Percentiles rank a stretch among this genome's conserved stretches.
Conservation (phyloP, 1,140 invertebrate species). For the Neodiprion fabricii region DNA sequence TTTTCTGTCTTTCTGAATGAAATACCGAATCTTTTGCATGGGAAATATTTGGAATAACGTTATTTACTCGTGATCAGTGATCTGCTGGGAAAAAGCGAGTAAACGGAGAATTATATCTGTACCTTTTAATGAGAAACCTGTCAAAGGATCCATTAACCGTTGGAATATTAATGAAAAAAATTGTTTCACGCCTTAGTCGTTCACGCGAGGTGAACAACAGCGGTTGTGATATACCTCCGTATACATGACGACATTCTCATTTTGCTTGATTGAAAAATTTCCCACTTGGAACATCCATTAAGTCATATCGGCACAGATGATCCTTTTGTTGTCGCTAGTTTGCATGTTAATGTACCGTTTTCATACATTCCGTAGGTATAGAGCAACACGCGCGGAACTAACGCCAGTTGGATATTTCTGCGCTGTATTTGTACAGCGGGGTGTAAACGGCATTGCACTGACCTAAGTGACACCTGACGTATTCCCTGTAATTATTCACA, state of each 20-base stretch:
- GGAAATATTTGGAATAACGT: too few species aligned
- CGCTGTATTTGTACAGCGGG: background rate
- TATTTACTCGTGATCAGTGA: background rate
- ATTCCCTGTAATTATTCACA: slow-evolving; percentile 4
- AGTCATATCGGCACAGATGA: background rate
- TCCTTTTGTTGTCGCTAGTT: background rate
- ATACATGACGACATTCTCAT: background rate
- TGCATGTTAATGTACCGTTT: background rate
- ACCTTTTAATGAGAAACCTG: background rate
- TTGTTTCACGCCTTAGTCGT: background rate
- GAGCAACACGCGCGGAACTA: background rate
- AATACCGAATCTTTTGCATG: too few species aligned
- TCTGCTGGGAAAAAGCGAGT: background rate
- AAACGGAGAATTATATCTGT: background rate
- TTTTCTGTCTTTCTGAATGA: too few species aligned
- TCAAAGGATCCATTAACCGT: slow-evolving; percentile 5
- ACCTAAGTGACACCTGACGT: slow-evolving; percentile 1
- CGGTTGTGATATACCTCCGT: background rate
- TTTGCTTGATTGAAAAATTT: slow-evolving; percentile 1
- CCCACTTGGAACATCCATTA: slow-evolving; percentile 7
- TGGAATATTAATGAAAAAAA: background rate
- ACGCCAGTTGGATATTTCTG: background rate
- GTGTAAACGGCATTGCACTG: background rate
- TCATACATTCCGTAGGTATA: background rate
- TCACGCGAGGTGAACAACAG: background rate